Percentiles rank a stretch among this genome's conserved stretches.
Conservation (phyloP, 2,113 vertebrate species). For the Trematomus loennbergii region DNA sequence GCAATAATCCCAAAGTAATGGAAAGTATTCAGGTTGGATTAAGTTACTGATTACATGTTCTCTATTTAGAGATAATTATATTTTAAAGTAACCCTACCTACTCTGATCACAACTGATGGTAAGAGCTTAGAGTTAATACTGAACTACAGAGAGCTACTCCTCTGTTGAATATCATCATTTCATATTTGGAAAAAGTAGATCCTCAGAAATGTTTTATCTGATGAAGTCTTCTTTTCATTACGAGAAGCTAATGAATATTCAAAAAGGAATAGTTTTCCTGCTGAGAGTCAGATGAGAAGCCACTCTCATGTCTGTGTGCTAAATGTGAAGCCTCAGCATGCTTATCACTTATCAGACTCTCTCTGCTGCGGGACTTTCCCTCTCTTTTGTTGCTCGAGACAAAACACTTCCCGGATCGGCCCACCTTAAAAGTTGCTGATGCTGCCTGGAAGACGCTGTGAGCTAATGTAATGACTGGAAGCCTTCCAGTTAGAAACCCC, state of each 20-base stretch:
- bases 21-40: too few species aligned
- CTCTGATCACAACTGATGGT: neutral
- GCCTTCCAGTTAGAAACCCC: slow-evolving; percentile 58
- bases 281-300: neutral
- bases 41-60: too few species aligned
- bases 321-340: neutral
- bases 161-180: neutral
- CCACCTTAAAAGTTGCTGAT: slow-evolving; percentile 59
- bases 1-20: too few species aligned
- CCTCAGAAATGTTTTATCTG: neutral
- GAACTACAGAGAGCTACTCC: slow-evolving; percentile 1
- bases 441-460: slow-evolving; percentile 27
- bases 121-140: neutral
- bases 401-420: slow-evolving; percentile 6
- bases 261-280: neutral
- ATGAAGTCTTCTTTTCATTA: neutral
- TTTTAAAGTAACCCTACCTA: too few species aligned
- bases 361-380: neutral
- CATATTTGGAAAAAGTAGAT: neutral
- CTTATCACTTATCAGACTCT: neutral
- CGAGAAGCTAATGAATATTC: neutral
- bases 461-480: slow-evolving; percentile 74
- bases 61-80: too few species aligned
- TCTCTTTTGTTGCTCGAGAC: slow-evolving; percentile 2
- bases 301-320: neutral